phyloP scores from a whole-genome alignment of 1,140 invertebrate species.

The Atta texana region DNA sequence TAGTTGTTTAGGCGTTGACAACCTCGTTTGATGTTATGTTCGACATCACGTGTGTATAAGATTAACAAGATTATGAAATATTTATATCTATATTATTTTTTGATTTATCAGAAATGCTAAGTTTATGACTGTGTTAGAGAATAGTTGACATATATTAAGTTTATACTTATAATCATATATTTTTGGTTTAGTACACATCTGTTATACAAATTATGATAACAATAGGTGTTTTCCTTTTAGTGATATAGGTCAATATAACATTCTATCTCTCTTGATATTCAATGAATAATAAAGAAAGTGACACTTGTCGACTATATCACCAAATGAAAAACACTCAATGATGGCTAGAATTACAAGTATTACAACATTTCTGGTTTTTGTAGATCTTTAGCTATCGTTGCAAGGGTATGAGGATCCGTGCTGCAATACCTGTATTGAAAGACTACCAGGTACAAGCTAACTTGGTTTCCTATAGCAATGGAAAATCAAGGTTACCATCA shows the following conservation, averaged over 20 bases:
- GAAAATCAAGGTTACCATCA: conserved; percentile 83
- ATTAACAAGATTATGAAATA: neutral
- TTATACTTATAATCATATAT: neutral
- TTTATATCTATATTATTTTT: neutral
- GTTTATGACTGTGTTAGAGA: neutral
- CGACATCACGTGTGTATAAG: neutral
- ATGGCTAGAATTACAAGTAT: too few relatives aligned
- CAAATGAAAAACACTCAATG: too few relatives aligned
- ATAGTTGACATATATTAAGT: neutral
- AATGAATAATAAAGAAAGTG: too few relatives aligned
- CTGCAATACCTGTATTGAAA: conserved; percentile 46
- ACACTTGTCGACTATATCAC: too few relatives aligned
- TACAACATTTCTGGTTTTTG: neutral
- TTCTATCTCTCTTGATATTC: too few relatives aligned
- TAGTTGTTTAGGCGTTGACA: conserved; percentile 1
- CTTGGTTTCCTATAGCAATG: conserved; percentile 74
- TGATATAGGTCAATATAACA: too few relatives aligned
- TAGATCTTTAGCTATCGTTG: conserved; percentile 12
- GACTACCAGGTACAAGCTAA: conserved; percentile 66
- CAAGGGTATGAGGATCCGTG: conserved; percentile 63
- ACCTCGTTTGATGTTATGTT: neutral
- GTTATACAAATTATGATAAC: neutral
- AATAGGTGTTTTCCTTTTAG: too few relatives aligned
- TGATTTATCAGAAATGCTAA: neutral
- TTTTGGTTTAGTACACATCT: neutral